Evolutionary conservation across 1,140 invertebrate genomes (phyloP), one percentile per base, ranked within the genome.

Genomic region (Ptiloglossa arizonensis): DNA sequence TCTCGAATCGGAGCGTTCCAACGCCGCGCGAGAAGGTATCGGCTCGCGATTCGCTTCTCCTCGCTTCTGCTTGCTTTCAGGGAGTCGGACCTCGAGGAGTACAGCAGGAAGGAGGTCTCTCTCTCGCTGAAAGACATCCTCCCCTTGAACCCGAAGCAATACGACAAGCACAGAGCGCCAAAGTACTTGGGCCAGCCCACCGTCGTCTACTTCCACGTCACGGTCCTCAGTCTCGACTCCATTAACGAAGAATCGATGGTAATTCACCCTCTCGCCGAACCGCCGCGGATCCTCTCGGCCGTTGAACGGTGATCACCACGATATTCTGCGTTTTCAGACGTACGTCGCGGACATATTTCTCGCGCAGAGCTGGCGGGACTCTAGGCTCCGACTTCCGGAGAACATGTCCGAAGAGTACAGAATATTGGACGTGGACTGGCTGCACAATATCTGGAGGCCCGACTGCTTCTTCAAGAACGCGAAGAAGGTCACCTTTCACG

Each of bases 191-290:
- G 96, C 2, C 96, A 97, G 87, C 96, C 97, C 9, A 98, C 97
- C 5, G 94, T 97, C 62, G 97, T 97, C 32, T 97, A 97, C 87
- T 98, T 97, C 85, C 97, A 98, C 90, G 97, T 98, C 29, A 97
- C 97, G 27, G 97, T 98, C 9, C 93, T 97, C 74, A 97, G 96
- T 50, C 91, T 98, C 56, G 97, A 98, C 91, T 97, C 97, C 5
- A 97, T 98, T 82, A 97, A 98, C 89, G 97, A 98, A 90, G 96
- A 97, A 91, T 97, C 96, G n/a, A 98, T 98, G 97, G 97, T 96
- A 91, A 93, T 93, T 92, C 9, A 5, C 46, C 32, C 41, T 60
- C 5, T n/a, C n/a, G n/a, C n/a, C n/a, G n/a, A n/a, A n/a, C n/a
- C n/a, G n/a, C n/a, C n/a, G n/a, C n/a, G n/a, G n/a, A n/a, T n/a